phyloP scores from a whole-genome alignment of 2,888 invertebrate species.

The Tinea trinotella region DNA sequence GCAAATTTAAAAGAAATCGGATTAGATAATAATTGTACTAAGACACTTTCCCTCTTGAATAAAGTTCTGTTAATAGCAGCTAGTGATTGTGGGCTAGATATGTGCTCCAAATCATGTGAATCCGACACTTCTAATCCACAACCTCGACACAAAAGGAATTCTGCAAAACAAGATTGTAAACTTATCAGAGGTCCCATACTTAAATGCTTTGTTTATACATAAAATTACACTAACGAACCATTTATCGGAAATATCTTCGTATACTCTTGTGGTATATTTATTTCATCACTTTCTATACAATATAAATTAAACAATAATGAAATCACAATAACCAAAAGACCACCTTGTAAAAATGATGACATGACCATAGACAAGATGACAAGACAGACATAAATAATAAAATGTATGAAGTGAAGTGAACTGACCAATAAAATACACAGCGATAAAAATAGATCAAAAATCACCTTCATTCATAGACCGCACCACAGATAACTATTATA shows the following conservation, averaged over 20 bases:
- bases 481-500: too few relatives aligned
- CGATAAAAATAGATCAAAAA: too few relatives aligned
- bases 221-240: neutral
- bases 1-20: slow-evolving; percentile 37
- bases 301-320: neutral
- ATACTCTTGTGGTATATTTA: neutral
- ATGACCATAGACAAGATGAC: neutral
- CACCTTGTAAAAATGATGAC: neutral
- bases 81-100: slow-evolving; percentile 32
- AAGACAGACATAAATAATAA: too few relatives aligned
- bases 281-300: neutral
- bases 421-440: too few relatives aligned
- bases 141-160: slow-evolving; percentile 40
- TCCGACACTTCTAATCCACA: slow-evolving; percentile 40
- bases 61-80: slow-evolving; percentile 39
- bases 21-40: slow-evolving; percentile 39
- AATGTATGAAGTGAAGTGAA: too few relatives aligned
- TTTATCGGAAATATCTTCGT: neutral
- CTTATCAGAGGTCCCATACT: too few relatives aligned
- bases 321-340: neutral
- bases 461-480: too few relatives aligned
- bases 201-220: neutral
- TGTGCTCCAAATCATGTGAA: slow-evolving; percentile 33
- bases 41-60: slow-evolving; percentile 33
- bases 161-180: slow-evolving; percentile 33